Conservation (phyloP, 2,888 invertebrate genomes). For the Neocrepidodera transversa region DNA sequence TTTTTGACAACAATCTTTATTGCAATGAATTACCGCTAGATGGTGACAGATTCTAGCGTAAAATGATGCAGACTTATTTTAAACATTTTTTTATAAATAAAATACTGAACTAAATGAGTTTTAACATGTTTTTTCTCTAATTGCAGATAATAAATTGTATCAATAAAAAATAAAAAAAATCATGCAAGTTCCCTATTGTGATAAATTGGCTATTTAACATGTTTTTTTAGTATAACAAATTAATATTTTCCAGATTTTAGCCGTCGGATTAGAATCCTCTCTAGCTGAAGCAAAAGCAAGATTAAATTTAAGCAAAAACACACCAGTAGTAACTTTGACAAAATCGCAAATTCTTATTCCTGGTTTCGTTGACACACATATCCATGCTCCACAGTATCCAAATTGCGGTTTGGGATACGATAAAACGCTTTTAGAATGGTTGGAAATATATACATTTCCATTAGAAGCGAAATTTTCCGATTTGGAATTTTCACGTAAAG, state of each 20-base stretch:
- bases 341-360: constrained; percentile 79
- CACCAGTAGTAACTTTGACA: constrained; percentile 45
- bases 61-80: no score
- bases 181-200: no score
- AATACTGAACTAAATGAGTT: no score
- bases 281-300: constrained; percentile 50
- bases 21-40: no score
- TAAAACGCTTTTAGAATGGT: constrained; percentile 82
- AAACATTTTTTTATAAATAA: no score
- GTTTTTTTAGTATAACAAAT: no score
- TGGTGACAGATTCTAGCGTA: no score
- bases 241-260: constrained; percentile 61
- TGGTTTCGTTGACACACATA: constrained; percentile 88
- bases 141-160: no score
- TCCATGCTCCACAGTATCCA: constrained; percentile 89
- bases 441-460: constrained; percentile 85
- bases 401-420: constrained; percentile 86
- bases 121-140: no score
- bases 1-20: no score
- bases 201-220: no score
- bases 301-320: constrained; percentile 41
- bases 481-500: constrained; percentile 69
- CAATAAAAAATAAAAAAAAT: no score
- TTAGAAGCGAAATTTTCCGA: constrained; percentile 77
- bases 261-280: constrained; percentile 54